Percentiles rank a stretch among this genome's conserved stretches.
phyloP scores from a whole-genome alignment of 2,888 invertebrate species.

The Rhagophthalmus giganteus region DNA sequence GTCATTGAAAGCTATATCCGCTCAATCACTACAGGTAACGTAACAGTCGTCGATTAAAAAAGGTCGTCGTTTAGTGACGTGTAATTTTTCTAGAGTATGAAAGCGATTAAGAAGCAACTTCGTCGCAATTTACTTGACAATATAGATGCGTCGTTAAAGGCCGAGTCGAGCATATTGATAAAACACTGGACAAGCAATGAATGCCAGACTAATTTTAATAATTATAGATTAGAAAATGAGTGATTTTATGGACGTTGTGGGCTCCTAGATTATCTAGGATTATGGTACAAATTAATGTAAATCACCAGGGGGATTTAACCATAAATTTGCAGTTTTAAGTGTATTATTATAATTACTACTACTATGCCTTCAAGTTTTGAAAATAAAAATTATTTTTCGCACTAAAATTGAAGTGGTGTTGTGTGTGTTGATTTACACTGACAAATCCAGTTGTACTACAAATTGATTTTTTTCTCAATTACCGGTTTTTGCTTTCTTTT shows the following conservation, averaged over 20 bases:
- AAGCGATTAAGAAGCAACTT: conserved; percentile 62
- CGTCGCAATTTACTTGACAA: conserved; percentile 62
- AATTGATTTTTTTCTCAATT: no score
- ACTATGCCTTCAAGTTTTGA: no score
- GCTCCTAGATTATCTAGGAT: conserved; percentile 10
- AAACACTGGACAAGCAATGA: conserved; percentile 76
- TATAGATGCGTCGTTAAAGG: conserved; percentile 57
- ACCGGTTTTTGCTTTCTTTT: no score
- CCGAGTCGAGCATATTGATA: conserved; percentile 63
- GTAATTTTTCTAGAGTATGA: conserved; percentile 71
- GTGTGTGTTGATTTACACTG: no score
- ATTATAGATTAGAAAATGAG: conserved; percentile 32
- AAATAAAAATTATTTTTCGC: no score
- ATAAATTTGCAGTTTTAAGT: no score
- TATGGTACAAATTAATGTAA: conserved; percentile 28
- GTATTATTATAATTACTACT: no score
- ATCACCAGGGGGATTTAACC: no score
- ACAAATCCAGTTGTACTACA: no score
- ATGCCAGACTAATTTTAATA: conserved; percentile 62
- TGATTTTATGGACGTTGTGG: conserved; percentile 21
- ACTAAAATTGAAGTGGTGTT: no score
- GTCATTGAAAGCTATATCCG: conserved; percentile 69
- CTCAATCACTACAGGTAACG: conserved; percentile 76
- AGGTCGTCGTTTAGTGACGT: no score
- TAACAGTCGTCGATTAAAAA: no score